Evolutionary conservation across 1,140 invertebrate genomes (phyloP), one percentile per base, ranked within the genome.

Genomic region (Oedothorax gibbosus): DNA sequence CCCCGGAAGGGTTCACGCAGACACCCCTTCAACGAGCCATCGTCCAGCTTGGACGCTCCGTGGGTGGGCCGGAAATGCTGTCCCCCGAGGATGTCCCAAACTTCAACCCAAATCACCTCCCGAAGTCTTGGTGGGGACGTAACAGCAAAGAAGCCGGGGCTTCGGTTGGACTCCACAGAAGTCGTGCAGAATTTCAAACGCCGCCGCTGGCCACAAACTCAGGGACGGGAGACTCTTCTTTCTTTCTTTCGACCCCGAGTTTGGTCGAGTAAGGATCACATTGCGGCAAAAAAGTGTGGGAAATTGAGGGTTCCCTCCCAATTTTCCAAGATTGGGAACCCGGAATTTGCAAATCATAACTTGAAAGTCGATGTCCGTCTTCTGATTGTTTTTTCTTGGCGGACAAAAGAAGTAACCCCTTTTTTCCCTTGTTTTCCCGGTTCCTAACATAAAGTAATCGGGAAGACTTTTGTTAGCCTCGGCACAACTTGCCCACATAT

Each of bases 1-100:
- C 9, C 2, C 69, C 81, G 4, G 7, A 3, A 0, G 56, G 20
- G 8, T 51, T 20, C 8, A 20, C 18, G 11, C 7, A 2, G 9
- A 83, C 4, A 50, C n/a, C 60, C n/a, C 9, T 49, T 35, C 6
- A 83, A 49, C 35, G 60, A 3, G 0, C 12, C 60, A 10, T 73
- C 75, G 20, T 56, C 81, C 11, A 83, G 49, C 18, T 10, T 7
- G 7, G n/a, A n/a, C n/a, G 68, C 18, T 35, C 4, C 12, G 7
- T 7, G 21, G 7, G 75, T 15, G 11, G 57, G 71, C 14, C 68
- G 12, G 11, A 20, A 53, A 49, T 2, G 5, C 18, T 83, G 64
- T 5, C n/a, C n/a, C n/a, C 69, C 71, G 12, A 62, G 69, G 7
- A 85, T 66, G 49, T 77, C 73, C 82, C 82, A 85, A 10, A 85